phyloP scores from a whole-genome alignment of 2,888 invertebrate species.

The Brachyopa scutellaris region DNA sequence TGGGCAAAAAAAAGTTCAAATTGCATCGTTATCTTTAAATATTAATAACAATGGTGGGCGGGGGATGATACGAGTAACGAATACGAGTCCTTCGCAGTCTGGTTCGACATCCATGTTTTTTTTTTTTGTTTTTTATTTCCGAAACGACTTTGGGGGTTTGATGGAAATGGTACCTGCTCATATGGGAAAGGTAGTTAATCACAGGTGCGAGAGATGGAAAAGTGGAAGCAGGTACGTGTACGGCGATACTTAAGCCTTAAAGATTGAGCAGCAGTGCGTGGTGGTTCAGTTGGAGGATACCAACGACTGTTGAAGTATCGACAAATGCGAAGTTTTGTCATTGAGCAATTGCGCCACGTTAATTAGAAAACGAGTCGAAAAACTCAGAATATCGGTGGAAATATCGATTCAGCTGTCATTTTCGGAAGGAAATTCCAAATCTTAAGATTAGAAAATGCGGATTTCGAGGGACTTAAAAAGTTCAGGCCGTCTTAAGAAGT shows the following conservation, averaged over 20 bases:
- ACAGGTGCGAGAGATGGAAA: constrained; percentile 25
- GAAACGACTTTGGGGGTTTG: constrained; percentile 51
- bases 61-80: background rate
- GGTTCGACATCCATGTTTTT: background rate
- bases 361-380: too few species aligned
- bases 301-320: too few species aligned
- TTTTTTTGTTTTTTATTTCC: background rate
- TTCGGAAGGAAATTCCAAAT: too few species aligned
- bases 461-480: too few species aligned
- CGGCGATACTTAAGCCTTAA: too few species aligned
- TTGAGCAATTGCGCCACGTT: too few species aligned
- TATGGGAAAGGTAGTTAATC: constrained; percentile 40
- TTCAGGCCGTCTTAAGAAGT: too few species aligned
- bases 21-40: constrained; percentile 73
- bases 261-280: background rate
- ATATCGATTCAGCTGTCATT: too few species aligned
- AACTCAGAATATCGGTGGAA: too few species aligned
- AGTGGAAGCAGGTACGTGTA: background rate
- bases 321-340: too few species aligned
- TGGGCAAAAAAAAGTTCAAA: constrained; percentile 70
- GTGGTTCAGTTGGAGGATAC: background rate
- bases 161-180: constrained; percentile 44
- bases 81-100: too few species aligned
- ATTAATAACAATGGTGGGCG: constrained; percentile 57
- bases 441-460: too few species aligned